These are phyloP conservation scores for Lipophrys pholis DNA, from an alignment of 2,113 vertebrate genomes.

Conservation along the genomic window DNA sequence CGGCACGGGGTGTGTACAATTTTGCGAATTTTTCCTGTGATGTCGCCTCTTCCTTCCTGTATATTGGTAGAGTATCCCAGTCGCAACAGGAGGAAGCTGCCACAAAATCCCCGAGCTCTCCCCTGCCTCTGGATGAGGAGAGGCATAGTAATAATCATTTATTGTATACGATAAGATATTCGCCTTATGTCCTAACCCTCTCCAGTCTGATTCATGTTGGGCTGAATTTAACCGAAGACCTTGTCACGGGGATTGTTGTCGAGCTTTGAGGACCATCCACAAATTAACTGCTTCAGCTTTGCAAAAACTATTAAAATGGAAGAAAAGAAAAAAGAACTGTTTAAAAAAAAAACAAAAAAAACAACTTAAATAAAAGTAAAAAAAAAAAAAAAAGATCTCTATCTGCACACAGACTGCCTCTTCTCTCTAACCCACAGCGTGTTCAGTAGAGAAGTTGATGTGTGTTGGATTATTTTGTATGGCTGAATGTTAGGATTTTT, in stretches of 20 bases:
- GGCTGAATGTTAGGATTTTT: conserved; percentile 79
- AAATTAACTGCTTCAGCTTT: conserved; percentile 80
- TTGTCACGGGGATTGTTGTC: conserved; percentile 63
- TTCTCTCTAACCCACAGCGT: conserved; percentile 66
- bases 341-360: conserved; percentile 51
- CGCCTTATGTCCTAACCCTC: conserved; percentile 62
- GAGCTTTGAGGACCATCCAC: conserved; percentile 68
- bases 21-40: conserved; percentile 37
- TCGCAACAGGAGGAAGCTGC: conserved; percentile 47
- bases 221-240: conserved; percentile 51
- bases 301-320: conserved; percentile 70
- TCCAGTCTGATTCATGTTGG: conserved; percentile 50
- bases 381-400: conserved; percentile 63
- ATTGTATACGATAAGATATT: conserved; percentile 45
- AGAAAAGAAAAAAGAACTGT: conserved; percentile 54
- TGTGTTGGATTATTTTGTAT: conserved; percentile 76
- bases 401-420: conserved; percentile 74
- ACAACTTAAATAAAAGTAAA: conserved; percentile 33
- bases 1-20: conserved; percentile 37
- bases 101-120: not conserved
- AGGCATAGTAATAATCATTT: conserved; percentile 38
- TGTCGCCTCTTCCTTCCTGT: conserved; percentile 30
- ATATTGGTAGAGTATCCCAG: conserved; percentile 46
- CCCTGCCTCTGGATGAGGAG: conserved; percentile 63
- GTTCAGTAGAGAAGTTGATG: conserved; percentile 62